Conservation (phyloP, 2,888 invertebrate genomes). For the Adelognathus sp. region DNA sequence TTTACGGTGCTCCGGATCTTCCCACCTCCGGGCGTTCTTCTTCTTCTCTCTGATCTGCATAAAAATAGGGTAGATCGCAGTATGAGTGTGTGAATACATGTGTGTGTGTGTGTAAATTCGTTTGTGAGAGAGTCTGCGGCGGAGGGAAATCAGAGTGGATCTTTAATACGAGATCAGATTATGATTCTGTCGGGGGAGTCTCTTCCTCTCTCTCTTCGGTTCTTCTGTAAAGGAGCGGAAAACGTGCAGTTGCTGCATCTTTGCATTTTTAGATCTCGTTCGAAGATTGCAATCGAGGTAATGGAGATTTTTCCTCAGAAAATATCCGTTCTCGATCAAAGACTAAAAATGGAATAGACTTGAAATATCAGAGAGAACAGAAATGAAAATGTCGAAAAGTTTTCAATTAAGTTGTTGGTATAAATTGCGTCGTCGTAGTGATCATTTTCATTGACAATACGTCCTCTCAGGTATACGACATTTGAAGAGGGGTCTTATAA, state of each 20-base stretch:
- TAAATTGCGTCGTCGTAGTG: no score
- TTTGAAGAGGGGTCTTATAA: no score
- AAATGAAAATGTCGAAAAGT: neutral
- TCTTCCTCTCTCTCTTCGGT: neutral
- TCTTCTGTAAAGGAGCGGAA: conserved; percentile 34
- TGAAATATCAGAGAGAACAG: neutral
- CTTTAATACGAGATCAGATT: conserved; percentile 79
- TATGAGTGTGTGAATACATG: neutral
- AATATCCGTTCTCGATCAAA: neutral
- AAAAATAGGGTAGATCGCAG: conserved; percentile 74
- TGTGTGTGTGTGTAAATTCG: conserved; percentile 19
- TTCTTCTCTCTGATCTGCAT: conserved; percentile 79
- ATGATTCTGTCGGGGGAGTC: conserved; percentile 77
- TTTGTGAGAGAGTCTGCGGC: conserved; percentile 54
- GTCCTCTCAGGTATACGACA: no score
- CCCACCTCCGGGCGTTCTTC: conserved; percentile 77
- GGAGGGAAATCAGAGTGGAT: conserved; percentile 67
- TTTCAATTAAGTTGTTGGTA: no score
- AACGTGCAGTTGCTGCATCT: conserved; percentile 1
- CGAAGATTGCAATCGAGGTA: conserved; percentile 1
- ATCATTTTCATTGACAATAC: no score
- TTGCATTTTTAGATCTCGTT: neutral
- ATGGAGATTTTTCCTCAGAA: neutral
- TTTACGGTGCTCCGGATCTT: conserved; percentile 75
- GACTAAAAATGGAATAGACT: no score